These are phyloP conservation scores for Erpornis zantholeuca DNA, from an alignment of 2,113 vertebrate genomes.

Conservation along the genomic window DNA sequence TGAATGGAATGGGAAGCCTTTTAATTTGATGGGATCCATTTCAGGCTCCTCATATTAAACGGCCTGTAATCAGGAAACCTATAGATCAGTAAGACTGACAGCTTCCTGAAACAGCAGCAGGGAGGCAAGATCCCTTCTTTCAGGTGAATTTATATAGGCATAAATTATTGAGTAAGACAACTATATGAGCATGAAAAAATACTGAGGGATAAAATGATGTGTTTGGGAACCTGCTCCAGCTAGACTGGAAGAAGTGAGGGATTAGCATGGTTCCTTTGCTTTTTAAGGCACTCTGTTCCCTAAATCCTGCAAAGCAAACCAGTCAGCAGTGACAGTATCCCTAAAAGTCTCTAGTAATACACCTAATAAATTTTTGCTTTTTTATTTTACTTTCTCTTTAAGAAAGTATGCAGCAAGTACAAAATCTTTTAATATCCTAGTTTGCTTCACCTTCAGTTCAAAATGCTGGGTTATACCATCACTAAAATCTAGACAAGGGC, in stretches of 20 bases:
- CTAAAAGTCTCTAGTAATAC: not conserved
- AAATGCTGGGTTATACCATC: not conserved
- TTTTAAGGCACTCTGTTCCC: not conserved
- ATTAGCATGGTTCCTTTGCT: not conserved
- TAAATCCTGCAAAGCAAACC: not conserved
- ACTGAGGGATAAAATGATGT: not conserved
- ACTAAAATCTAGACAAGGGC: not conserved
- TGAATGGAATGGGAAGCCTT: conserved; percentile 10
- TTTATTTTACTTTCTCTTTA: not conserved
- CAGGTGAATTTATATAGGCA: not conserved
- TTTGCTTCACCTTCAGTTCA: not conserved
- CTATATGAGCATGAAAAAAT: not conserved
- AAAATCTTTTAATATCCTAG: not conserved
- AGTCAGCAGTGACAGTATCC: not conserved
- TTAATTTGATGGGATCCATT: conserved; percentile 17
- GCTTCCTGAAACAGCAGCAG: conserved; percentile 1
- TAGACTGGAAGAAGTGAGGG: not conserved
- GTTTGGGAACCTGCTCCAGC: not conserved
- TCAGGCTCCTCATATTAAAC: not conserved
- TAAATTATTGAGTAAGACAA: not conserved
- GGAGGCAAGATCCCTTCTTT: not conserved
- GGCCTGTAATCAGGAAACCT: not conserved
- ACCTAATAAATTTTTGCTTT: not conserved
- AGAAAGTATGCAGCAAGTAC: not conserved
- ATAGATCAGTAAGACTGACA: not conserved